Evolutionary conservation across 2,113 vertebrate genomes (phyloP).

Genomic region (Python bivittatus): DNA sequence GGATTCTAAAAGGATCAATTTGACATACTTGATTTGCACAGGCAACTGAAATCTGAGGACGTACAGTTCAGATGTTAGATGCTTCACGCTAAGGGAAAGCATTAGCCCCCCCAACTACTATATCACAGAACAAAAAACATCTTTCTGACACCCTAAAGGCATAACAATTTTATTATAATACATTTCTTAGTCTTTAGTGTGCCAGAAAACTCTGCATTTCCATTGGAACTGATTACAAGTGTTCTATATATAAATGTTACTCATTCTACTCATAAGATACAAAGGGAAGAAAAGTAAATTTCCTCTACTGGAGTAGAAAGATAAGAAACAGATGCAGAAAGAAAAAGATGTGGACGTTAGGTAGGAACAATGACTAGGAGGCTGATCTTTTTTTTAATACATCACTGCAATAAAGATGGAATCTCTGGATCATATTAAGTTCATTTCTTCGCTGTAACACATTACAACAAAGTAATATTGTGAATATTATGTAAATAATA

Average conservation of each 20-base stretch:
- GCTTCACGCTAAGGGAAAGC: no score
- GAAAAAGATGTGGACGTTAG: neutral
- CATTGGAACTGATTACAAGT: neutral
- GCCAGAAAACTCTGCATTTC: neutral
- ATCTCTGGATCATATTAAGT: neutral
- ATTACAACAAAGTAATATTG: neutral
- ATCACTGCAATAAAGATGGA: neutral
- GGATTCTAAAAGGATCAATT: neutral
- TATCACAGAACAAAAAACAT: neutral
- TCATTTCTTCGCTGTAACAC: rapidly evolving
- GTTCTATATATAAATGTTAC: neutral
- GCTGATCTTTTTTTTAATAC: neutral
- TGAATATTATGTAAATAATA: neutral
- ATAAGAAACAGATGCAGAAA: neutral
- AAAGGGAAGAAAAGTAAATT: neutral
- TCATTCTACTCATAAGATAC: neutral
- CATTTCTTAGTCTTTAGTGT: neutral
- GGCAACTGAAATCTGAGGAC: neutral
- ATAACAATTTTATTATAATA: no score
- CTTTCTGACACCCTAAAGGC: no score
- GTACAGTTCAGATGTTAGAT: neutral
- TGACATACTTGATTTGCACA: neutral
- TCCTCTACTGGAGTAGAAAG: neutral
- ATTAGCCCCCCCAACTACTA: neutral
- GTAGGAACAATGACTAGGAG: neutral